A percentile compares a stretch with the other conserved stretches of the same genome.
These are phyloP conservation scores for Hemibagrus wyckioides DNA, from an alignment of 2,113 vertebrate species.

Conservation along the genomic window DNA sequence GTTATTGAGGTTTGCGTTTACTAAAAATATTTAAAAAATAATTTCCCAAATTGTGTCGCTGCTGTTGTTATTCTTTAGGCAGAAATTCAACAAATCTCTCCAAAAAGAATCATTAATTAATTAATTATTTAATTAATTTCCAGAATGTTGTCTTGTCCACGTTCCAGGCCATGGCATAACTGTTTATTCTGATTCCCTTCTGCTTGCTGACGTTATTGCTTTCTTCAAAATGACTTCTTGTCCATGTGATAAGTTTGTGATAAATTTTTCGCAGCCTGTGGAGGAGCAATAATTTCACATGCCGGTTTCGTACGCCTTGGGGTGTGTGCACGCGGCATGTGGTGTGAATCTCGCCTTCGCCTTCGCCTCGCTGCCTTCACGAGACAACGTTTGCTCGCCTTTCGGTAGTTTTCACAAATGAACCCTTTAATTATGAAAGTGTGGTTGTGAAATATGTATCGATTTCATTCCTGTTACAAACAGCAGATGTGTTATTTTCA, in stretches of 20 bases:
- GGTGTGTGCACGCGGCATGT: not conserved
- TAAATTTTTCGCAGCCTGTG: conserved; percentile 7
- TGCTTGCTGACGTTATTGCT: not conserved
- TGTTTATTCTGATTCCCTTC: not conserved
- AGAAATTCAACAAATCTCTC: not conserved
- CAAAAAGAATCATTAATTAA: too few species aligned
- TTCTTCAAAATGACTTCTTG: not conserved
- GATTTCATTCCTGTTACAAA: not conserved
- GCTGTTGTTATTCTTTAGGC: not conserved
- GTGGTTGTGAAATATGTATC: not conserved
- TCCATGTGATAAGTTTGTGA: conserved; percentile 16
- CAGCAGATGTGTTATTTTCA: not conserved
- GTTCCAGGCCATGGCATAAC: not conserved
- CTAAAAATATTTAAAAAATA: not conserved
- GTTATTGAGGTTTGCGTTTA: too few species aligned
- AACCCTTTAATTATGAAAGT: not conserved
- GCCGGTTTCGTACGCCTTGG: not conserved
- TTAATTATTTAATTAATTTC: not conserved
- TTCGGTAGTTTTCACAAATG: not conserved
- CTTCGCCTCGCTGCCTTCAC: not conserved
- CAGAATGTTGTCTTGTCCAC: not conserved
- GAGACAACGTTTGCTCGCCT: not conserved
- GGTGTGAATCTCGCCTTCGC: conserved; percentile 6
- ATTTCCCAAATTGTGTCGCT: not conserved
- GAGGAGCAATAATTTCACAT: conserved; percentile 1